phyloP scores from a whole-genome alignment of 2,797 vertebrate genomes.

The Tapirus indicus region DNA sequence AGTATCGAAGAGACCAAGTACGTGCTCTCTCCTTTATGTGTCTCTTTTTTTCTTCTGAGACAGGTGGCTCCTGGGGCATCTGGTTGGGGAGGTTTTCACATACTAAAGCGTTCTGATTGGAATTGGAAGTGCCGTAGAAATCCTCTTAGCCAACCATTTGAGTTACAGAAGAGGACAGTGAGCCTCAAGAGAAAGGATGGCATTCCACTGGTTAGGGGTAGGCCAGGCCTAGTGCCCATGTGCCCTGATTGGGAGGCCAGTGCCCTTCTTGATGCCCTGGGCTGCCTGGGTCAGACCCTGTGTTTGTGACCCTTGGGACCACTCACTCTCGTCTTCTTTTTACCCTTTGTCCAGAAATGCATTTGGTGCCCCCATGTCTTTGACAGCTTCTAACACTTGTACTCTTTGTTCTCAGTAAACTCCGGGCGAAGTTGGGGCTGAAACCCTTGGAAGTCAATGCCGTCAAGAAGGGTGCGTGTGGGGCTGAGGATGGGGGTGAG shows the following conservation, averaged over 20 bases:
- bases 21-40: constrained; percentile 47
- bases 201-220: background rate
- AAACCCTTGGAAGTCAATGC: constrained; percentile 94
- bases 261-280: background rate
- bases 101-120: rapidly evolving
- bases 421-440: constrained; percentile 95
- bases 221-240: rapidly evolving
- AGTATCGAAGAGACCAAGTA: constrained; percentile 97
- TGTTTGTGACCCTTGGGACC: background rate
- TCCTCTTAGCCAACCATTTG: background rate
- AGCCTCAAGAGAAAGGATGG: background rate
- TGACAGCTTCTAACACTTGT: background rate
- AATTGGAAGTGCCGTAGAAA: rapidly evolving
- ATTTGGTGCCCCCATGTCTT: background rate
- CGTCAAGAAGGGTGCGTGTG: constrained; percentile 90
- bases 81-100: background rate
- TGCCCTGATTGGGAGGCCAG: background rate
- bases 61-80: background rate
- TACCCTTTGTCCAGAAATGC: background rate
- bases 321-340: background rate
- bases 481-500: background rate
- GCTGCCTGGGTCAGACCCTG: background rate
- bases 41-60: background rate
- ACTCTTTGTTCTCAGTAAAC: constrained; percentile 88
- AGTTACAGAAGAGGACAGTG: background rate